Conservation (phyloP, 2,888 invertebrate genomes). For the Odontomyia ornata region DNA sequence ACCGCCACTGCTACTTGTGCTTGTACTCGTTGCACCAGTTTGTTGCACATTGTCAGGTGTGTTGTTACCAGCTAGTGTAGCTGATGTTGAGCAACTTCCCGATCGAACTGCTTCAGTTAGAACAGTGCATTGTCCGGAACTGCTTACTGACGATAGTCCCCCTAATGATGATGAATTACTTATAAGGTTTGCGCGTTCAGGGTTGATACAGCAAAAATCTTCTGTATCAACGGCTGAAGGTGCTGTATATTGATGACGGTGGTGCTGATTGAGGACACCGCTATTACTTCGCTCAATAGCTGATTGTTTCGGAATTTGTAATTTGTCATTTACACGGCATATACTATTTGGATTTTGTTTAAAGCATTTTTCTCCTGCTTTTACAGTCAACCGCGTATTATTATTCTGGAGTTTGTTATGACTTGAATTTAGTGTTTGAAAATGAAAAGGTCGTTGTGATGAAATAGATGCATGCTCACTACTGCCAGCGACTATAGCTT, state of each 20-base stretch:
- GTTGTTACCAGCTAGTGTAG: conserved; percentile 47
- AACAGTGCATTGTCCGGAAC: conserved; percentile 48
- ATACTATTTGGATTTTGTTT: not conserved
- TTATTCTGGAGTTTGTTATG: conserved; percentile 48
- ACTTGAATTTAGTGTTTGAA: conserved; percentile 54
- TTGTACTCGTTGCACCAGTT: conserved; percentile 47
- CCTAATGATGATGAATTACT: conserved; percentile 43
- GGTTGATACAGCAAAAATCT: conserved; percentile 57
- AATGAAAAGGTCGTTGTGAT: conserved; percentile 52
- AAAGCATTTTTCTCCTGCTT: conserved; percentile 28
- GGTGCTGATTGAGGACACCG: conserved; percentile 48
- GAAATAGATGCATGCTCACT: conserved; percentile 47
- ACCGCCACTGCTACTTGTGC: conserved; percentile 64
- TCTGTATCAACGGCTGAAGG: conserved; percentile 54
- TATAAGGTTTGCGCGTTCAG: conserved; percentile 60
- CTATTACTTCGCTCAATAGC: conserved; percentile 53
- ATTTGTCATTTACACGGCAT: conserved; percentile 20
- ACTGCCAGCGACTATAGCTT: conserved; percentile 46
- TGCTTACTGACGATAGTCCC: conserved; percentile 18
- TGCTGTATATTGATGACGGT: conserved; percentile 47
- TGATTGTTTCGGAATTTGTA: conserved; percentile 48
- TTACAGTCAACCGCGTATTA: conserved; percentile 41
- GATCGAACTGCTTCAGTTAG: conserved; percentile 51
- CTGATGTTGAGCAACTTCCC: conserved; percentile 50
- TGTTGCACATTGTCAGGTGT: conserved; percentile 3